Conservation (phyloP, 2,113 vertebrate genomes). For the Piprites chloris region DNA sequence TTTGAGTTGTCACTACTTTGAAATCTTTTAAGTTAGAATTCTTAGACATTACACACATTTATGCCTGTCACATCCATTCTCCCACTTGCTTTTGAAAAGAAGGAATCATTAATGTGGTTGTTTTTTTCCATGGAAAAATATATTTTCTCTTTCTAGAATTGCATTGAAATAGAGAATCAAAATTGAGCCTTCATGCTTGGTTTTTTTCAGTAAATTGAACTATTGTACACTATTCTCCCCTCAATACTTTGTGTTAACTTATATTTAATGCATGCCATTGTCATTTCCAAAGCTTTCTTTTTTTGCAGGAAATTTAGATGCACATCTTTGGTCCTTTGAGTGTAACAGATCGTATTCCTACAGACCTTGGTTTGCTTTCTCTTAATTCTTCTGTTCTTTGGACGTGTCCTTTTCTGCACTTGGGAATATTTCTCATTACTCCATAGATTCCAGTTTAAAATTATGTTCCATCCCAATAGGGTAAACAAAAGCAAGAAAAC, state of each 20-base stretch:
- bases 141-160: conserved; percentile 33
- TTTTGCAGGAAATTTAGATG: not conserved
- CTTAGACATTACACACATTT: not conserved
- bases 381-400: not conserved
- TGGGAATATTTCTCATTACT: not conserved
- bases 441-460: not conserved
- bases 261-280: not conserved
- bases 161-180: not conserved
- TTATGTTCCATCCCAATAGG: not conserved
- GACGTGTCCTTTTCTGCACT: not conserved
- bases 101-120: not conserved
- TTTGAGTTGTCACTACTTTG: conserved; percentile 18
- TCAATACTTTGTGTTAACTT: not conserved
- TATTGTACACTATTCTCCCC: not conserved
- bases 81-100: conserved; percentile 4
- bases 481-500: not conserved
- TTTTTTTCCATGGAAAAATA: not conserved
- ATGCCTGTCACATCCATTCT: conserved; percentile 16
- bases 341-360: not conserved
- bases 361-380: not conserved
- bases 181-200: not conserved
- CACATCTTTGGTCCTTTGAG: not conserved
- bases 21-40: conserved; percentile 6
- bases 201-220: not conserved
- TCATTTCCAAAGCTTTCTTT: not conserved